A percentile compares a stretch with the other conserved stretches of the same genome.
Conservation (phyloP, 2,113 vertebrate genomes). For the Lepisosteus oculatus region DNA sequence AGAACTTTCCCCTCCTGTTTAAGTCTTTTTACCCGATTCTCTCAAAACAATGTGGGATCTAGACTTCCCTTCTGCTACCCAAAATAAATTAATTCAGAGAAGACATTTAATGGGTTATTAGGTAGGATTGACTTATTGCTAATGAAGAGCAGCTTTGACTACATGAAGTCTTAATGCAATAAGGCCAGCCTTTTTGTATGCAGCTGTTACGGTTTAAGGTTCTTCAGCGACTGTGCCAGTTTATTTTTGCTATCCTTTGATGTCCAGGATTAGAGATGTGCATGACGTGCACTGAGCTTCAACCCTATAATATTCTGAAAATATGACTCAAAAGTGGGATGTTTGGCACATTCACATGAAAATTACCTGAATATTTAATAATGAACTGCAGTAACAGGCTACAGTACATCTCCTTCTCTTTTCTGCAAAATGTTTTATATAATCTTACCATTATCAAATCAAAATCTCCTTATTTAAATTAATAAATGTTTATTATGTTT, state of each 20-base stretch:
- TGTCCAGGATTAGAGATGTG: neutral
- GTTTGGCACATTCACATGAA: too few species aligned
- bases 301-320: too few species aligned
- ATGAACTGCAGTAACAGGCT: too few species aligned
- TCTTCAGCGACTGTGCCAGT: neutral
- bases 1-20: constrained; percentile 9
- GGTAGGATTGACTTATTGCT: neutral
- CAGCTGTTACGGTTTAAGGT: constrained; percentile 22
- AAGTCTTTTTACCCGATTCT: constrained; percentile 27
- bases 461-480: too few species aligned
- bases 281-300: too few species aligned
- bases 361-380: too few species aligned
- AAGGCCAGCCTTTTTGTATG: neutral
- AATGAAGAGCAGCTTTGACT: neutral
- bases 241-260: constrained; percentile 14
- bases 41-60: constrained; percentile 1
- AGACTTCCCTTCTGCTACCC: neutral
- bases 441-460: too few species aligned
- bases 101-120: too few species aligned
- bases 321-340: too few species aligned
- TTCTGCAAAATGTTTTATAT: too few species aligned
- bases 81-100: constrained; percentile 5
- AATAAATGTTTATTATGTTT: too few species aligned
- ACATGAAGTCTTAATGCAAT: neutral
- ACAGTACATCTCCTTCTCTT: too few species aligned